Evolutionary conservation across 2,888 invertebrate genomes (phyloP), one percentile per base, ranked within the genome.

Genomic region (Drosophila meridionalis): DNA sequence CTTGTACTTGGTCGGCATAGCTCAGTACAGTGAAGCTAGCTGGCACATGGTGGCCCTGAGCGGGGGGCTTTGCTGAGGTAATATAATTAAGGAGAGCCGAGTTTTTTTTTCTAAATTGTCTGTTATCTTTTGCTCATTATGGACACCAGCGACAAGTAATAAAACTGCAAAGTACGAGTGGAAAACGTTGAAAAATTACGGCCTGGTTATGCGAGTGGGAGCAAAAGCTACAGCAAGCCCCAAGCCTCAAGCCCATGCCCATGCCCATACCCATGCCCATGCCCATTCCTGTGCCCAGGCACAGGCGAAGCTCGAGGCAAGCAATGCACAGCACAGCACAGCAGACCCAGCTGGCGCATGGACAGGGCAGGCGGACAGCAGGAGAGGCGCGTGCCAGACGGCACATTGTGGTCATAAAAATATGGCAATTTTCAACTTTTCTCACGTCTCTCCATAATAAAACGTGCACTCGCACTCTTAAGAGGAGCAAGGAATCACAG

Each of bases 61-160:
- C 32, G 34, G 34, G 53, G 53, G 62, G 45, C 42, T 6, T 30
- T 11, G 68, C 9, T 45, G 76, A 70, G 78, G 77, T 80, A 81
- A 86, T 82, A 81, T 80, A 86, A 84, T 86, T 86, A 87, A 86
- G 82, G 77, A 81, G 69, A 69, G 69, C 65, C 65, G 59, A 14
- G 8, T 55, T 58, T 53, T 75, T 73, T 73, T 75, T 70, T 76
- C 80, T 78, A 82, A 84, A 80, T 78, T 86, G 79, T 78, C 84
- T 81, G 81, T 84, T 86, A 86, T 87, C 86, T 86, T 84, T 83
- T 81, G 82, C 81, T 82, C 82, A 84, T 84, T 81, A 87, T 81
- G 82, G 80, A 84, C 86, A 87, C 80, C 84, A 82, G 83, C 86
- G 78, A 82, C 86, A 83, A 78, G 80, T 78, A 78, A 82, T 82